Evolutionary conservation across 2,797 vertebrate species (phyloP).

Genomic region (Argentina silus): DNA sequence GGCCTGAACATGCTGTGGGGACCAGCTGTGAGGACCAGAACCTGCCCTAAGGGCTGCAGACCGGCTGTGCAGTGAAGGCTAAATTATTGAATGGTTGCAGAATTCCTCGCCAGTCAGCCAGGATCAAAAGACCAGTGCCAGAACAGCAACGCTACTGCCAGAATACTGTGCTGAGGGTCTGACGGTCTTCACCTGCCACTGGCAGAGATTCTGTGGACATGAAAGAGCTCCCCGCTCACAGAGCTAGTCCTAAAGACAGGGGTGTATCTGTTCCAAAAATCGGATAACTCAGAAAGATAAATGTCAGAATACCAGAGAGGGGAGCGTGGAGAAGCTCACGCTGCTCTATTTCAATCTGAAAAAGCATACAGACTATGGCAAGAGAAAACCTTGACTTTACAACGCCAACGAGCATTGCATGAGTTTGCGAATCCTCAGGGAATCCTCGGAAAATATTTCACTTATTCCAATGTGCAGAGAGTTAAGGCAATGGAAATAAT

Average conservation of each 20-base stretch:
- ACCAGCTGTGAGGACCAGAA: conserved; percentile 42
- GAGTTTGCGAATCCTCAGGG: no score
- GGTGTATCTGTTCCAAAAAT: conserved; percentile 15
- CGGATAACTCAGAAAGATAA: conserved; percentile 51
- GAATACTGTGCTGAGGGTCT: conserved; percentile 32
- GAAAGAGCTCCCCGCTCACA: conserved; percentile 52
- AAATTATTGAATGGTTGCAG: conserved; percentile 72
- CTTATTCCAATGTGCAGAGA: no score
- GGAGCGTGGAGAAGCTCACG: no score
- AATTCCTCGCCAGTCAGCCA: conserved; percentile 50
- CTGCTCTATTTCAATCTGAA: no score
- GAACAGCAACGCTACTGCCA: conserved; percentile 40
- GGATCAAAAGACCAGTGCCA: conserved; percentile 53
- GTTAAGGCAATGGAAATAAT: background rate
- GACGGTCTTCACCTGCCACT: conserved; percentile 58
- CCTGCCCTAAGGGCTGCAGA: conserved; percentile 39
- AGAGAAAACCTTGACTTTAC: no score
- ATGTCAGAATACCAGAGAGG: conserved; percentile 37
- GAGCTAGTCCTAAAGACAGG: conserved; percentile 35
- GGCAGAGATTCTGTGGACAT: conserved; percentile 40
- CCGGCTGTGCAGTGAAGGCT: conserved; percentile 46
- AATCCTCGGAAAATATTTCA: no score
- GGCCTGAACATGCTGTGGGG: conserved; percentile 34
- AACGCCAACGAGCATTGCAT: no score
- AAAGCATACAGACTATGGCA: no score